Conservation (phyloP, 2,888 invertebrate species). For the Incurvaria masculella region DNA sequence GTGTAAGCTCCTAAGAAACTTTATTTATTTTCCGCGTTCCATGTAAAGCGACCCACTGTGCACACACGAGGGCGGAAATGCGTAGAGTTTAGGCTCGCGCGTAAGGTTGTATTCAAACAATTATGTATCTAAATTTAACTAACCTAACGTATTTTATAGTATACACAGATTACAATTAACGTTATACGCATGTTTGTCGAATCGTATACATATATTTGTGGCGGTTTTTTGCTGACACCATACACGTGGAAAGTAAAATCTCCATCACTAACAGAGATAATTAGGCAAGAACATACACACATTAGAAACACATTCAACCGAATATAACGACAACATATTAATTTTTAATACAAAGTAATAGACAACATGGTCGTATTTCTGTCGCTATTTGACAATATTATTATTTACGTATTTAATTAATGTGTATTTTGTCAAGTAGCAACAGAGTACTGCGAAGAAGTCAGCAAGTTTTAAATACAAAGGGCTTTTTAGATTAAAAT, state of each 20-base stretch:
- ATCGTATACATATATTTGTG: conserved; percentile 52
- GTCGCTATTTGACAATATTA: neutral
- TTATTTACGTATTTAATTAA: too few relatives aligned
- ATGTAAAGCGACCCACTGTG: too few relatives aligned
- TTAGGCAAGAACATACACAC: too few relatives aligned
- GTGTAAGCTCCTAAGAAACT: conserved; percentile 39
- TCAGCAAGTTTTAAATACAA: neutral
- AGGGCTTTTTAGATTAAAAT: neutral
- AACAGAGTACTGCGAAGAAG: neutral
- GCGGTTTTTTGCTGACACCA: neutral
- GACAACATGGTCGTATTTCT: neutral
- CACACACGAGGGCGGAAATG: too few relatives aligned
- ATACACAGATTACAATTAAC: conserved; percentile 56
- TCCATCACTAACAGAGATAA: too few relatives aligned
- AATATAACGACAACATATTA: neutral
- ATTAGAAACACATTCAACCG: too few relatives aligned
- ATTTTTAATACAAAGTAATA: neutral
- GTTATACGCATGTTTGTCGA: conserved; percentile 51
- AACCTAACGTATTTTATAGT: conserved; percentile 24
- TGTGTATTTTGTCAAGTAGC: neutral
- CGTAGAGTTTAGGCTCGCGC: neutral
- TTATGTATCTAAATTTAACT: neutral
- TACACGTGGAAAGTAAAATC: neutral
- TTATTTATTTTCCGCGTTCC: too few relatives aligned
- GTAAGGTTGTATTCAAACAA: neutral